Evolutionary conservation across 2,113 vertebrate genomes (phyloP), one percentile per base, ranked within the genome.

Genomic region (Chlorodrepanis virens): DNA sequence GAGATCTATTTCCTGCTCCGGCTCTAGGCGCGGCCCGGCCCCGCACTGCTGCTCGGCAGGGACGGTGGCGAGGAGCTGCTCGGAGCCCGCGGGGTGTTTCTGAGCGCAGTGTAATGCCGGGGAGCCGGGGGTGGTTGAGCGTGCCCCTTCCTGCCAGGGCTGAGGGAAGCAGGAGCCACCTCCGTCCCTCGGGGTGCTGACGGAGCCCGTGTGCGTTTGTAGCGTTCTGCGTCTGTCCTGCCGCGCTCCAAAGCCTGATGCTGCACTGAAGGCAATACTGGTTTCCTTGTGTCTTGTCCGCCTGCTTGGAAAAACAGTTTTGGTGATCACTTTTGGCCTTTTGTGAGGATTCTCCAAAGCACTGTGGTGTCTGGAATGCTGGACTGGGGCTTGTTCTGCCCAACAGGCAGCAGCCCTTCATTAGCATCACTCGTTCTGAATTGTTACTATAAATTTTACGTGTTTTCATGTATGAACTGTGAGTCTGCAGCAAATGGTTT

Each of bases 1-100:
- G 99, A 99, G 95, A 98, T 99, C 28, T 99, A 99, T 97, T 99
- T 99, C 93, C 97, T 99, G 84, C 98, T 78, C 2, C 14, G 75
- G 35, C 59, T 77, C 15, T 71, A 53, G 35, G 59, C 57, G 1
- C 35, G 0, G 57, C 57, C 14, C 31, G 5, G 40, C 96, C 94
- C 97, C 95, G 86, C 78, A 18, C 59, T 87, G 19, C 85, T 90
- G 90, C 84, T 8, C 74, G 27, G 92, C 93, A 54, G 42, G 23
- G 31, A 77, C 84, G 45, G 42, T 54, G 56, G 54, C 45, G n/a
- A 90, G 83, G 76, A 80, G 22, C n/a, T 54, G 37, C 28, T 31
- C 14, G 71, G 89, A 80, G 57, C 23, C 10, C 6, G 5, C 10
- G 2, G 23, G 7, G 7, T 89, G 64, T 93, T 93, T 77, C 82